A percentile compares a stretch with the other conserved stretches of the same genome.
phyloP scores from a whole-genome alignment of 2,797 vertebrate genomes.

The Sebastes umbrosus region DNA sequence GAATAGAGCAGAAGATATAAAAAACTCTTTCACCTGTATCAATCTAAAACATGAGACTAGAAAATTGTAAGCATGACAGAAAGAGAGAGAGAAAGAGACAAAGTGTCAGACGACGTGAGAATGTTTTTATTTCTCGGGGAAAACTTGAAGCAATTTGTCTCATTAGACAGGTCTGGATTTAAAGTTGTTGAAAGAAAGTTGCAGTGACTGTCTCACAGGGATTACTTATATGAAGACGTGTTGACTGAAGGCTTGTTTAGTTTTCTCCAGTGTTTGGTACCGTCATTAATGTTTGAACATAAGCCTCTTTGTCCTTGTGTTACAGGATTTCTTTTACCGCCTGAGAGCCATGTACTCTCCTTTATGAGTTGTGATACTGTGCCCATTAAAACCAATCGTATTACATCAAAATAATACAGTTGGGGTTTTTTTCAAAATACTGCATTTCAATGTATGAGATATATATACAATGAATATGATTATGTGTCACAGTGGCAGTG shows the following conservation, averaged over 20 bases:
- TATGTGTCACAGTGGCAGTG: neutral
- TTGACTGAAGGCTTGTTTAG: constrained; percentile 53
- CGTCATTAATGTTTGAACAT: constrained; percentile 50
- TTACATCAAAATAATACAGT: neutral
- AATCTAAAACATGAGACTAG: neutral
- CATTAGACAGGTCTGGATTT: constrained; percentile 55
- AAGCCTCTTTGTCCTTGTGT: constrained; percentile 39
- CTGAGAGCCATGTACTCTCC: constrained; percentile 9
- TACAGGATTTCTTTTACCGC: constrained; percentile 3
- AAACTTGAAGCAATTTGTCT: constrained; percentile 47
- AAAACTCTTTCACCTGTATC: neutral
- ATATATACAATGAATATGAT: neutral
- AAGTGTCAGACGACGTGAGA: constrained; percentile 4
- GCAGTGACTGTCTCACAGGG: constrained; percentile 38
- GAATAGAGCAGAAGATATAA: neutral
- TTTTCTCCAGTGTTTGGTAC: constrained; percentile 24
- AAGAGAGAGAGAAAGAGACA: neutral
- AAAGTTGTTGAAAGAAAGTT: constrained; percentile 48
- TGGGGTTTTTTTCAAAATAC: neutral
- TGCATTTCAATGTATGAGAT: neutral
- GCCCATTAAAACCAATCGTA: neutral
- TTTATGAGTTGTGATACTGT: constrained; percentile 17
- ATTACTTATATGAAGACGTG: constrained; percentile 45
- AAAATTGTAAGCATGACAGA: neutral
- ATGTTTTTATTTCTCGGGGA: constrained; percentile 25